Base-by-base conservation (phyloP, 2,888 invertebrate genomes). In the Tetranychus piercei region DNA sequence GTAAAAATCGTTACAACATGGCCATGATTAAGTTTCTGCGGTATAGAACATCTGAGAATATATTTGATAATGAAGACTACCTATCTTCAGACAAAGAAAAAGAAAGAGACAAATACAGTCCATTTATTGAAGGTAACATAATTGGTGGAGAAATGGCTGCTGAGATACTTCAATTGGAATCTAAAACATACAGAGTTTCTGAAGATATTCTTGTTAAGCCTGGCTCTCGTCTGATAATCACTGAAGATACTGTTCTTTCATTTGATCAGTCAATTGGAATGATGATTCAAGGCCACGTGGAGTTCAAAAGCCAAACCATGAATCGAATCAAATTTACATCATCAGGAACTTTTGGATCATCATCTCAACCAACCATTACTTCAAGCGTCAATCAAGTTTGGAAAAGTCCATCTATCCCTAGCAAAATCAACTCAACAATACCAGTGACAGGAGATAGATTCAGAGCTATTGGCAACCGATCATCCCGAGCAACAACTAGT, bases 101-200 rank as follows among this genome's bases (percentile, higher is more conserved):
- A 44, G 79, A 79, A n/a, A 72, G 77, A 15, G 78, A 79, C 44
- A 78, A 78, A 73, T 76, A 79, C 34, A 77, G 77, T 20, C 77
- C 77, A 20, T 79, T 79, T 70, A 75, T 74, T 23, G 72, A 74
- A 23, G 77, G 74, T 18, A 74, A 75, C 34, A 74, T 87, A 70
- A 88, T 94, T 18, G 94, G 94, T 0, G 95, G 95, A 22, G 93
- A 94, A 82, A 91, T 96, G 0, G 94, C 92, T 82, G 95, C 95
- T 0, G 88, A 89, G 72, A 78, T 80, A 43, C 72, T 75, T 20
- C 81, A 82, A 76, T 84, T 88, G 74, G 78, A 78, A 9, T 73
- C 77, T 23, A 94, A 93, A 18, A 90, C 91, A 79, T 99, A 97
- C 81, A 86, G 88, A 9, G 97, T 99, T 0, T 89, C 90, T 76